A percentile compares a stretch with the other conserved stretches of the same genome.
Evolutionary conservation across 2,113 vertebrate genomes (phyloP).

Genomic region (Sorex fumeus): DNA sequence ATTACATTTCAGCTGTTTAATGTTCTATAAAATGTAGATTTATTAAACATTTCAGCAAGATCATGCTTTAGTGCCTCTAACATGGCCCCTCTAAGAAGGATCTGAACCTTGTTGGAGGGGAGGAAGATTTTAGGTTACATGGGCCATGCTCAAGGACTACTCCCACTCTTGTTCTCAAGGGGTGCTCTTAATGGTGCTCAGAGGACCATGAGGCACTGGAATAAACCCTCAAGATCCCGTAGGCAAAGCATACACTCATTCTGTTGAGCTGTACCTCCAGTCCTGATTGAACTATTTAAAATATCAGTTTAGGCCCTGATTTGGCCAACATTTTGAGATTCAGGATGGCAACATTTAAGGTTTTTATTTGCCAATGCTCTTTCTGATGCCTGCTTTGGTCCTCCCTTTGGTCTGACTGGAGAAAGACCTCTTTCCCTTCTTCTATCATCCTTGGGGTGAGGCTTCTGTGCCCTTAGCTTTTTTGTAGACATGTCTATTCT

Average conservation of each 20-base stretch:
- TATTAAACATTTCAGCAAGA: conserved; percentile 8
- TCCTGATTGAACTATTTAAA: too few relatives aligned
- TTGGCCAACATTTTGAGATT: conserved; percentile 22
- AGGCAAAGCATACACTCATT: too few relatives aligned
- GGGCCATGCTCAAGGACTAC: too few relatives aligned
- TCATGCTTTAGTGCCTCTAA: conserved; percentile 18
- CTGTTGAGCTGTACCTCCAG: too few relatives aligned
- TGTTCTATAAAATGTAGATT: conserved; percentile 47
- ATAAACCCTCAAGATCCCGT: too few relatives aligned
- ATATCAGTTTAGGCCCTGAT: too few relatives aligned
- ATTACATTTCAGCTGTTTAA: conserved; percentile 62
- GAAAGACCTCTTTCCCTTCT: neutral
- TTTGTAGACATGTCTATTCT: neutral
- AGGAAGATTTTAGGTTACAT: too few relatives aligned
- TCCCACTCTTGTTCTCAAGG: too few relatives aligned
- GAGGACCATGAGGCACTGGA: too few relatives aligned
- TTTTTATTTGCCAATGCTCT: neutral
- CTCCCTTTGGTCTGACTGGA: neutral
- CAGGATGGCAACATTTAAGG: neutral
- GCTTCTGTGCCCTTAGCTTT: neutral
- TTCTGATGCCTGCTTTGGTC: neutral
- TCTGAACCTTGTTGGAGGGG: too few relatives aligned
- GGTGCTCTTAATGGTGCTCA: too few relatives aligned
- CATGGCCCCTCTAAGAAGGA: conserved; percentile 46
- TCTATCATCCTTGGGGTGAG: fast-evolving